These are phyloP conservation scores for Trochalopteron elliotii DNA, from an alignment of 2,113 vertebrate species.

Conservation along the genomic window DNA sequence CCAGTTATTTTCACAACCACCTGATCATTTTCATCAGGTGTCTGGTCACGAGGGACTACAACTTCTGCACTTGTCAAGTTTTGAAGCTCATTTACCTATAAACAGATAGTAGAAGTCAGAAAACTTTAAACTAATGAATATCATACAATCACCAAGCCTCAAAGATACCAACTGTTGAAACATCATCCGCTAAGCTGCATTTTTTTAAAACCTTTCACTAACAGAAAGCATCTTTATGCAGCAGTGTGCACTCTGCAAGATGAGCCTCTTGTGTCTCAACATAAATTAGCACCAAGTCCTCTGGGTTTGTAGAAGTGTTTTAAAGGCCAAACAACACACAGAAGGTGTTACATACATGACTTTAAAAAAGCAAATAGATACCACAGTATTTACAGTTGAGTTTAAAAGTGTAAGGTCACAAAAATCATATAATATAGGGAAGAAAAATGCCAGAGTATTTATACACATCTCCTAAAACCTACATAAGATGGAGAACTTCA, in stretches of 20 bases:
- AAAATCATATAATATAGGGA: neutral
- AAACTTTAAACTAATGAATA: neutral
- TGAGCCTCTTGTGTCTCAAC: neutral
- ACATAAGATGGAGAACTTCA: neutral
- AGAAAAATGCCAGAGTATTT: neutral
- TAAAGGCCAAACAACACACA: conserved; percentile 11
- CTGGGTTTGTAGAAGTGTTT: neutral
- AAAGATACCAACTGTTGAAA: neutral
- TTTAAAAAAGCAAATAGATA: neutral
- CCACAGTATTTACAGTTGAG: neutral
- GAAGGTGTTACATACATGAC: neutral
- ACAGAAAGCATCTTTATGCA: neutral
- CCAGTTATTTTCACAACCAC: conserved; percentile 98
- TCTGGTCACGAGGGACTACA: conserved; percentile 97
- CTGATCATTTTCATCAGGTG: conserved; percentile 96
- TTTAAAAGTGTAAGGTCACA: conserved; percentile 20
- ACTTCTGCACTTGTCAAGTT: conserved; percentile 98
- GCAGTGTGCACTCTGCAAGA: neutral
- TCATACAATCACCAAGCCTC: neutral
- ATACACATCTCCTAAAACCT: neutral
- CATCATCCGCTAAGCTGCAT: neutral
- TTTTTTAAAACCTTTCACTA: neutral
- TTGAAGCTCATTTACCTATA: conserved; percentile 95
- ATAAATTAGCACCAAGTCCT: conserved; percentile 21
- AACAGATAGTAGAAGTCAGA: neutral